A percentile compares a stretch with the other conserved stretches of the same genome.
Conservation (phyloP, 1,140 invertebrate genomes). For the Charaxes varanes region DNA sequence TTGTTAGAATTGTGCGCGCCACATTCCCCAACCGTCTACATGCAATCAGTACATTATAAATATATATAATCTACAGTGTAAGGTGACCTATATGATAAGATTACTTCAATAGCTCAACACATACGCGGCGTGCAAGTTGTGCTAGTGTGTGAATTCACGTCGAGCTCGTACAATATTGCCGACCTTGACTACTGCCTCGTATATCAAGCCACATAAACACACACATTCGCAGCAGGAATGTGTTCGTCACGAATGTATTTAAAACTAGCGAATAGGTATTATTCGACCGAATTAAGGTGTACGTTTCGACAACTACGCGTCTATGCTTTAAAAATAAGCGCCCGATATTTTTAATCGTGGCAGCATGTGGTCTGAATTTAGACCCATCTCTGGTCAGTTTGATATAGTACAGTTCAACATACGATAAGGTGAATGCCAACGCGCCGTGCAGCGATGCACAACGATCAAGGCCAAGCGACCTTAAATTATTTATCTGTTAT, state of each 20-base stretch:
- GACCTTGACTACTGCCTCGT: constrained; percentile 70
- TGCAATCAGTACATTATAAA: constrained; percentile 29
- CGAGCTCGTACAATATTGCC: constrained; percentile 65
- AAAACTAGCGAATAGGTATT: constrained; percentile 41
- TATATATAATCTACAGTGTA: constrained; percentile 63
- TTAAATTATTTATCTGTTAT: constrained; percentile 31
- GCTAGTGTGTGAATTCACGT: constrained; percentile 49
- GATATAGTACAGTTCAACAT: constrained; percentile 65
- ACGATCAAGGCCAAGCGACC: constrained; percentile 53
- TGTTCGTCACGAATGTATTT: constrained; percentile 60
- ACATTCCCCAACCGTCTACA: constrained; percentile 9
- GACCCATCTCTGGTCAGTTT: constrained; percentile 35
- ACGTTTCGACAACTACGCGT: constrained; percentile 7
- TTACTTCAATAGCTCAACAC: constrained; percentile 57
- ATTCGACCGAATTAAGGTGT: constrained; percentile 37
- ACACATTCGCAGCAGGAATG: constrained; percentile 44
- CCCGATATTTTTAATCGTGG: constrained; percentile 23
- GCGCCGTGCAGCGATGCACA: constrained; percentile 42
- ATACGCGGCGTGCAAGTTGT: constrained; percentile 37
- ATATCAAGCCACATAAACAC: constrained; percentile 49
- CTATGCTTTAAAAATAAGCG: constrained; percentile 27
- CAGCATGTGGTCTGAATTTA: constrained; percentile 31
- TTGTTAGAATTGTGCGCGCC: neutral
- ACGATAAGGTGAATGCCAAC: constrained; percentile 66
- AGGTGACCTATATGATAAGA: constrained; percentile 74